Conservation (phyloP, 2,888 invertebrate genomes). For the Pachliopta kotzebuea region DNA sequence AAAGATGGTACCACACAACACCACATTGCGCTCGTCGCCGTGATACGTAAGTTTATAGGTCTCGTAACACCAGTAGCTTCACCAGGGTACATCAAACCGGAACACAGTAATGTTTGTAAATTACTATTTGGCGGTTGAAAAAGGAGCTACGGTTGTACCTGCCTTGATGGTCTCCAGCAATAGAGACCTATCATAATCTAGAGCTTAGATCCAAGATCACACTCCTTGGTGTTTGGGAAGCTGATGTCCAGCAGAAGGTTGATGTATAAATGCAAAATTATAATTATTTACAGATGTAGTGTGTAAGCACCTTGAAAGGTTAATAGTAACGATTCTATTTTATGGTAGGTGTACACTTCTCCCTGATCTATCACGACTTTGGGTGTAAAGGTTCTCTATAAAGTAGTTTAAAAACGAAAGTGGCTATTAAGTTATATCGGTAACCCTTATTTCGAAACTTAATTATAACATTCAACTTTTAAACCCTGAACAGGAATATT, state of each 20-base stretch:
- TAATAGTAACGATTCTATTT: slow-evolving; percentile 2
- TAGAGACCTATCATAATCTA: too few relatives aligned
- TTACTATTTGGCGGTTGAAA: too few relatives aligned
- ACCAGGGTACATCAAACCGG: too few relatives aligned
- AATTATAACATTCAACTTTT: background rate
- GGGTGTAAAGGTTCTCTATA: slow-evolving; percentile 11
- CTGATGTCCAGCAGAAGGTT: background rate
- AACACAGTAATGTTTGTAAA: too few relatives aligned
- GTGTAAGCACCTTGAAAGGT: slow-evolving; percentile 10
- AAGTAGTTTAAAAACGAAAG: slow-evolving; percentile 18
- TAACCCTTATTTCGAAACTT: background rate
- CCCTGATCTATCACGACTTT: slow-evolving; percentile 28
- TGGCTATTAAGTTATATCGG: background rate
- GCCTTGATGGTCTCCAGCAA: too few relatives aligned
- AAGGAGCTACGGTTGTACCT: too few relatives aligned
- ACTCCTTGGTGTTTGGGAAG: too few relatives aligned
- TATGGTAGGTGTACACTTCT: slow-evolving; percentile 22
- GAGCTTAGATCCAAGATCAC: too few relatives aligned
- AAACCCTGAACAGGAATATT: background rate
- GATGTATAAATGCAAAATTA: background rate
- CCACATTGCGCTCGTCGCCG: too few relatives aligned
- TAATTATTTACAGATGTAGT: background rate
- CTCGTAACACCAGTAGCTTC: too few relatives aligned
- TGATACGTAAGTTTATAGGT: too few relatives aligned
- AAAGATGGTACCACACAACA: too few relatives aligned